Conservation (phyloP, 2,888 invertebrate genomes). For the Chrysomela aeneicollis region DNA sequence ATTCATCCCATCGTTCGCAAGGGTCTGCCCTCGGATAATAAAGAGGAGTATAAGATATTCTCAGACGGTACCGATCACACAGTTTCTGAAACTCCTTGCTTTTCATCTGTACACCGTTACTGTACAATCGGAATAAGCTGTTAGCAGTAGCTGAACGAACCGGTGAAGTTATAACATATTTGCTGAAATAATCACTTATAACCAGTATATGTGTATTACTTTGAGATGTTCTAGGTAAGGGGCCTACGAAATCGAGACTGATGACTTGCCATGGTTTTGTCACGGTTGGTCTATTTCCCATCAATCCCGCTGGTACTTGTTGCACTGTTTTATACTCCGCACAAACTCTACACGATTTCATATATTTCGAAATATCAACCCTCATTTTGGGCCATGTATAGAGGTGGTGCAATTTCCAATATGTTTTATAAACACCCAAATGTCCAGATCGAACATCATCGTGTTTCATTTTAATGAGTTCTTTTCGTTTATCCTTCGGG, state of each 20-base stretch:
- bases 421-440: too few species aligned
- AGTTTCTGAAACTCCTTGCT: constrained; percentile 17
- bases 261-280: neutral
- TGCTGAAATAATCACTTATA: neutral
- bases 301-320: constrained; percentile 19
- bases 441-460: neutral
- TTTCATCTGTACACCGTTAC: constrained; percentile 12
- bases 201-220: neutral
- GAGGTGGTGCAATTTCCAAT: too few species aligned
- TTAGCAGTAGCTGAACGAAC: neutral
- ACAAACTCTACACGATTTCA: constrained; percentile 27
- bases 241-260: too few species aligned
- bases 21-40: constrained; percentile 21
- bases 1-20: constrained; percentile 12
- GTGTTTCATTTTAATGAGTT: neutral
- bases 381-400: constrained; percentile 32
- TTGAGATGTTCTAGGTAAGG: neutral
- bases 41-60: constrained; percentile 15
- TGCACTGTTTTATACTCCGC: constrained; percentile 26
- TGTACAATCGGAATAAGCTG: neutral
- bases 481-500: too few species aligned
- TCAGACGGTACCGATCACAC: neutral
- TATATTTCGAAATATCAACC: constrained; percentile 23
- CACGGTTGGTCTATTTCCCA: constrained; percentile 14
- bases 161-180: neutral